These are phyloP conservation scores for Mallateleia sp. DNA, from an alignment of 2,888 invertebrate genomes.

Conservation along the genomic window DNA sequence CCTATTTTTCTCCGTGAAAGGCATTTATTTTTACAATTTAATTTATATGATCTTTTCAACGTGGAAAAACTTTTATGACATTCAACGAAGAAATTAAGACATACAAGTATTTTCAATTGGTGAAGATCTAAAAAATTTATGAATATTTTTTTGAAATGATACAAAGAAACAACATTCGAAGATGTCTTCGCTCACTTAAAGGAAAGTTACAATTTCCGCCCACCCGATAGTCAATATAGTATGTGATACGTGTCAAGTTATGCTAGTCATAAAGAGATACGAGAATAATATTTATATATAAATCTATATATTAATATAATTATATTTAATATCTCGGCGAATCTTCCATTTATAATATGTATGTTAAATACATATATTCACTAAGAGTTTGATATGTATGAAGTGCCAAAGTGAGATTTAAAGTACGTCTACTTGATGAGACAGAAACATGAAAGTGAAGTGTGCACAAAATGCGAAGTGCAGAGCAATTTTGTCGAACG, in stretches of 20 bases:
- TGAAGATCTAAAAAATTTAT: too few relatives aligned
- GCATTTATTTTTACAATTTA: too few relatives aligned
- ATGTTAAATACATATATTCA: constrained; percentile 66
- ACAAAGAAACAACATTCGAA: constrained; percentile 22
- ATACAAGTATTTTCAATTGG: too few relatives aligned
- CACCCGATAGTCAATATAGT: constrained; percentile 90
- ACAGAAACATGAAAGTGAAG: constrained; percentile 49
- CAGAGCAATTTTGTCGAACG: constrained; percentile 28
- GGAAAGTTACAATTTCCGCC: too few relatives aligned
- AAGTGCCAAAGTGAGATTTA: constrained; percentile 70
- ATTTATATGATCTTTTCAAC: too few relatives aligned
- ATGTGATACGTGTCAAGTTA: constrained; percentile 89
- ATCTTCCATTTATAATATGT: constrained; percentile 85
- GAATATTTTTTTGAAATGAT: constrained; percentile 1
- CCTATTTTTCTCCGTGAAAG: too few relatives aligned
- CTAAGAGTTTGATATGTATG: constrained; percentile 71
- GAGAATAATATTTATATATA: constrained; percentile 86
- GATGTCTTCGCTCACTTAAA: constrained; percentile 58
- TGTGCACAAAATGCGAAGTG: constrained; percentile 7
- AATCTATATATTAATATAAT: constrained; percentile 78
- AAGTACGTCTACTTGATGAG: constrained; percentile 31
- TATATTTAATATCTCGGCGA: constrained; percentile 84
- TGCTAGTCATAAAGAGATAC: constrained; percentile 86
- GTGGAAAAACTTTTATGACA: too few relatives aligned
- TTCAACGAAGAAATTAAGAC: too few relatives aligned